Percentiles rank a stretch among this genome's conserved stretches.
phyloP scores from a whole-genome alignment of 2,797 vertebrate species.

The Alosa sapidissima region DNA sequence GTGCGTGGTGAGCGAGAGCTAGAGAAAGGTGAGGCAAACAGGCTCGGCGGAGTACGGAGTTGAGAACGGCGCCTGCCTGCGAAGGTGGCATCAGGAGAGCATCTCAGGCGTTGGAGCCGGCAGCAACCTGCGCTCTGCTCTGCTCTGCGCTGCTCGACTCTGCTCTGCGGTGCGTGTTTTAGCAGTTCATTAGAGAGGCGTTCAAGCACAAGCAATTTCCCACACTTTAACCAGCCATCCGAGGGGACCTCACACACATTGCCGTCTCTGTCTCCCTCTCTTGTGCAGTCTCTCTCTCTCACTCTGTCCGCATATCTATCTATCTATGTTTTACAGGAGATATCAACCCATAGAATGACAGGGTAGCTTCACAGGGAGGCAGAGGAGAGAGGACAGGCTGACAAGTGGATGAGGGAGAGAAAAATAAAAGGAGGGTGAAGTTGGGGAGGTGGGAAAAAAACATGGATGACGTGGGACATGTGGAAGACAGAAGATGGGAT shows the following conservation, averaged over 20 bases:
- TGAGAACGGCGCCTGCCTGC: neutral
- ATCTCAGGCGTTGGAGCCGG: neutral
- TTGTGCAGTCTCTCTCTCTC: neutral
- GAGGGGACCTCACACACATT: constrained; percentile 18
- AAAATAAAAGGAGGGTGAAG: neutral
- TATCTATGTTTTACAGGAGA: neutral
- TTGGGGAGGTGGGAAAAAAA: constrained; percentile 10
- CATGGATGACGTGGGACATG: neutral
- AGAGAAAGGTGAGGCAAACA: neutral
- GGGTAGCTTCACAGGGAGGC: neutral
- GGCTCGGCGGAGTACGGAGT: neutral
- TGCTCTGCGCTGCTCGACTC: neutral
- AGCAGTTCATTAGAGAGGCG: constrained; percentile 18
- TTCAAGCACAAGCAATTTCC: constrained; percentile 16
- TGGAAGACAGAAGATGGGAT: neutral
- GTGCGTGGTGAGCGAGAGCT: constrained; percentile 15
- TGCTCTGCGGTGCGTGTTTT: constrained; percentile 1
- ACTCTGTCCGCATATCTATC: neutral
- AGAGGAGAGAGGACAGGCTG: neutral
- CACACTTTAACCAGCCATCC: constrained; percentile 23
- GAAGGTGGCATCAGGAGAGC: neutral
- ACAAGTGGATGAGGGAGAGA: neutral
- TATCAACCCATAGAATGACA: neutral
- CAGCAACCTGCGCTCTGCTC: constrained; percentile 26
- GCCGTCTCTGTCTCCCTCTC: neutral